Evolutionary conservation across 2,888 invertebrate species (phyloP).

Genomic region (Mactromeris polynyma): DNA sequence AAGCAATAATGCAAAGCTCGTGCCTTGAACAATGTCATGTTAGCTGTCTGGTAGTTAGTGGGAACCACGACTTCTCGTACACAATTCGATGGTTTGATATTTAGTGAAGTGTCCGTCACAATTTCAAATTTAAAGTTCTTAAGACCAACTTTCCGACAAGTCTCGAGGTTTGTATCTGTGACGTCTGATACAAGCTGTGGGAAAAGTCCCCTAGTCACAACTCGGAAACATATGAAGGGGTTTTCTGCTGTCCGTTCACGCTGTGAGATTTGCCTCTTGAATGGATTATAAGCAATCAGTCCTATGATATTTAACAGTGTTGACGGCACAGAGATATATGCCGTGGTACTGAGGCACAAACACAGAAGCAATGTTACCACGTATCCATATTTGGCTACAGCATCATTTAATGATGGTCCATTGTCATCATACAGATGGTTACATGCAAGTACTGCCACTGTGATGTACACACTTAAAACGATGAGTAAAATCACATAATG

Average conservation of each 20-base stretch:
- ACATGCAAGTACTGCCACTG: not conserved
- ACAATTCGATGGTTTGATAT: conserved; percentile 33
- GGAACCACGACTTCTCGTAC: conserved; percentile 60
- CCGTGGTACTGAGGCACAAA: not conserved
- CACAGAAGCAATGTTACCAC: not conserved
- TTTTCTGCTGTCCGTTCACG: not conserved
- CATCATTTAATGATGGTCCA: not conserved
- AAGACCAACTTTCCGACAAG: conserved; percentile 67
- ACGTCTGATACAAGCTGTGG: conserved; percentile 70
- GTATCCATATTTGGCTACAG: conserved; percentile 19
- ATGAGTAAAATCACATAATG: not conserved
- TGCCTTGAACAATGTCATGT: conserved; percentile 58
- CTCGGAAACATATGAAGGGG: conserved; percentile 76
- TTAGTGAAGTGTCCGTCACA: conserved; percentile 70
- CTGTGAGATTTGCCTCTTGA: not conserved
- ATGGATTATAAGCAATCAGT: conserved; percentile 35
- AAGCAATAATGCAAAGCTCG: conserved; percentile 58
- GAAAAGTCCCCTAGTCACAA: conserved; percentile 76
- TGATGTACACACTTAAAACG: not conserved
- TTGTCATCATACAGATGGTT: conserved; percentile 10
- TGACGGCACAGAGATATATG: not conserved
- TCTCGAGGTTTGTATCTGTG: conserved; percentile 46
- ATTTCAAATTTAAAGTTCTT: conserved; percentile 75
- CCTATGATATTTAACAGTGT: conserved; percentile 26
- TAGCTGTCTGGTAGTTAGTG: conserved; percentile 45